Evolutionary conservation across 2,888 invertebrate species (phyloP), one percentile per base, ranked within the genome.

Genomic region (Merodon equestris): DNA sequence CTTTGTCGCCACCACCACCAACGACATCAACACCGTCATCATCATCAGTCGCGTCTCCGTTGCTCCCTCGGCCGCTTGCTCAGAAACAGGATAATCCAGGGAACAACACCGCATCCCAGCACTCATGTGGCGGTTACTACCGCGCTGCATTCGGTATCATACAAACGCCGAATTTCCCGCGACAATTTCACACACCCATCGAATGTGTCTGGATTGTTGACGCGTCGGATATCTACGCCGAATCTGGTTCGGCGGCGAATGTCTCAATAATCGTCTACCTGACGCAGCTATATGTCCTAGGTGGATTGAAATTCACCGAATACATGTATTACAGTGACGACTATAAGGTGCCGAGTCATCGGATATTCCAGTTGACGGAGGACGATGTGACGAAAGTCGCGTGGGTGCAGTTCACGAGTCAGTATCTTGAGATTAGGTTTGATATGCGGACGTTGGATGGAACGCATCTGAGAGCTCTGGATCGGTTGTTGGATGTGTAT

Each of bases 121-220:
- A 27, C 7, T 27, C 27, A 47, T 95, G 95, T 84, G 94, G 94
- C 1, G 94, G 93, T 10, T 90, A 91, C 15, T 89, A 94, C 51
- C 92, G 91, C 48, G 91, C 91, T 5, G 90, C 91, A 3, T 90
- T 91, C 50, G 96, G 96, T 42, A 89, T 93, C 61, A 92, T 97
- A 54, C 92, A 94, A 81, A 96, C 96, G 12, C 96, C 97, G 0
- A 93, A 94, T 86, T 97, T 97, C 86, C 97, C 97, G 0, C 90
- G 91, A 72, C 91, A 93, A 18, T 97, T 96, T 88, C 90, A 92
- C 5, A 94, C 95, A 45, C 97, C 97, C 13, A 93, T 96, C 76
- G 92, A 92, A 83, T 97, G 97, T 87, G 92, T 93, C 83, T 97
- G 97, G 97, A 91, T 97, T 71, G 95, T 97, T 86, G 94, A 96